These are phyloP conservation scores for Dasyurus viverrinus DNA, from an alignment of 2,113 vertebrate species.

Conservation along the genomic window DNA sequence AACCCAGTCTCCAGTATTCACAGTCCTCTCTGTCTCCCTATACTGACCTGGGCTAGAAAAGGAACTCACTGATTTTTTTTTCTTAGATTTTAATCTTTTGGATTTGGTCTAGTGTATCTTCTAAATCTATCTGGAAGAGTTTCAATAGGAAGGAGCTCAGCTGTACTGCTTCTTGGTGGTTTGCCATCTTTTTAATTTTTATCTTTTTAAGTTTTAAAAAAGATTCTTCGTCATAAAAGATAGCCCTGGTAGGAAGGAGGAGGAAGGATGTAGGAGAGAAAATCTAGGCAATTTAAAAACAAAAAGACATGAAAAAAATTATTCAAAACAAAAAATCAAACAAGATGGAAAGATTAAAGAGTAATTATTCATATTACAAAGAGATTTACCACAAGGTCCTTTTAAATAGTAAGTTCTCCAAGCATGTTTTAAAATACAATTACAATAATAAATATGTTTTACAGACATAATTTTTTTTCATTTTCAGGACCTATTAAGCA, in stretches of 20 bases:
- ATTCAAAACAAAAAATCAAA: not conserved
- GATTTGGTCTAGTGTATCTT: not conserved
- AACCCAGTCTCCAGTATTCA: not conserved
- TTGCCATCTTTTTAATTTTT: not conserved
- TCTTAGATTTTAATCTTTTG: not conserved
- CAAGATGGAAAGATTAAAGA: not conserved
- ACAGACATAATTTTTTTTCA: not conserved
- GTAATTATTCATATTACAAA: not conserved
- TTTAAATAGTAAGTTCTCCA: not conserved
- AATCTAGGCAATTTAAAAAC: not conserved
- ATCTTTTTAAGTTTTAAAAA: not conserved
- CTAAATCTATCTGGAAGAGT: not conserved
- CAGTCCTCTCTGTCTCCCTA: not conserved
- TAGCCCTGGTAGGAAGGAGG: not conserved
- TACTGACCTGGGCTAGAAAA: not conserved
- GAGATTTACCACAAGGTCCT: not conserved
- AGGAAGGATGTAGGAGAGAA: not conserved
- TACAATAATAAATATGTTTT: not conserved
- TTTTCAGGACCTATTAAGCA: not conserved
- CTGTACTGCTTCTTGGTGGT: not conserved
- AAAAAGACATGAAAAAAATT: not conserved
- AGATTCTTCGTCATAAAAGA: not conserved
- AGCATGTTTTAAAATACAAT: not conserved
- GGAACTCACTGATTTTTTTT: not conserved
- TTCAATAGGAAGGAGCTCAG: not conserved